A percentile compares a stretch with the other conserved stretches of the same genome.
phyloP scores from a whole-genome alignment of 2,113 vertebrate species.

The Noctilio leporinus region DNA sequence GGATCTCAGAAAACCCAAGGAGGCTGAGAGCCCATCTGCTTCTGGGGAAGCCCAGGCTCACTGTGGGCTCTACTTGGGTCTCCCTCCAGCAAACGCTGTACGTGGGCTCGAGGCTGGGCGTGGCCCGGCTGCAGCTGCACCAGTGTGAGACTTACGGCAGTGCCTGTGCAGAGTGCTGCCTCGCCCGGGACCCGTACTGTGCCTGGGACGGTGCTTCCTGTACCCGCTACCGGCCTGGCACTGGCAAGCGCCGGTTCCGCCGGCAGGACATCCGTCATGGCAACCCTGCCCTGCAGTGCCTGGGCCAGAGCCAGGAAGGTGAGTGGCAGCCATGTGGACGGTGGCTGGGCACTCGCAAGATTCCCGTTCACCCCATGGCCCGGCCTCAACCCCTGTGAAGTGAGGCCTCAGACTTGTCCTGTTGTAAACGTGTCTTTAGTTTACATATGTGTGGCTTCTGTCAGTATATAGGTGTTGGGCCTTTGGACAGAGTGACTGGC shows the following conservation, averaged over 20 bases:
- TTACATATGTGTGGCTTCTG: background rate
- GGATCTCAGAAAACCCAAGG: background rate
- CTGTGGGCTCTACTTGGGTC: background rate
- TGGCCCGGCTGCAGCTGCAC: constrained; percentile 89
- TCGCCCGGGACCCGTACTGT: constrained; percentile 95
- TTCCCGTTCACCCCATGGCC: background rate
- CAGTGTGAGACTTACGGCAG: constrained; percentile 89
- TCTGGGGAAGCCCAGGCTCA: background rate
- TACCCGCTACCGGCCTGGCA: constrained; percentile 78
- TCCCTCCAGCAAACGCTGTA: constrained; percentile 88
- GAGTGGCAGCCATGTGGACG: constrained; percentile 26
- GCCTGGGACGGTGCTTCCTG: constrained; percentile 91
- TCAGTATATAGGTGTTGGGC: background rate
- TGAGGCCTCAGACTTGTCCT: background rate
- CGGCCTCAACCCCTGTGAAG: background rate
- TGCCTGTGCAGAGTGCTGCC: constrained; percentile 93
- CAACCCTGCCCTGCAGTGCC: constrained; percentile 89
- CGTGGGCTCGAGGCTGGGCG: constrained; percentile 84
- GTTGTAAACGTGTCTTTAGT: background rate
- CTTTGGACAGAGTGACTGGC: background rate
- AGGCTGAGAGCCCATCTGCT: background rate
- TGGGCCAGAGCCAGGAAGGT: constrained; percentile 89
- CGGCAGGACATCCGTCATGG: constrained; percentile 86
- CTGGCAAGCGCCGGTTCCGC: constrained; percentile 86
- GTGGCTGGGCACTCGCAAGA: background rate